Conservation (phyloP, 2,797 vertebrate species). For the Peromyscus eremicus region DNA sequence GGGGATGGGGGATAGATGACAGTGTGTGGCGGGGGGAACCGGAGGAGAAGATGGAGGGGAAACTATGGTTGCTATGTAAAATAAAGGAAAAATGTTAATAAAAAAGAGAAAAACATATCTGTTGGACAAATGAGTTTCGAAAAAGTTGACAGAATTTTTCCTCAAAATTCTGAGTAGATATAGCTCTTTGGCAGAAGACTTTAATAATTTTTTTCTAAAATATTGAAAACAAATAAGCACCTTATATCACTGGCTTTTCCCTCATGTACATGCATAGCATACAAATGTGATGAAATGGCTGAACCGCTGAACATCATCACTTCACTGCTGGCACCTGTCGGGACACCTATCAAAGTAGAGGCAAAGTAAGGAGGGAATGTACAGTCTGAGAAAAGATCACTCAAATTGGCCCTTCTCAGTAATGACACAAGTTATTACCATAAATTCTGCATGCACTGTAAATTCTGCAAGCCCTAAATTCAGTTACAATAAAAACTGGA, state of each 20-base stretch:
- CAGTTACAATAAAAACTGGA: not conserved
- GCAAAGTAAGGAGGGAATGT: not conserved
- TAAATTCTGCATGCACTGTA: not conserved
- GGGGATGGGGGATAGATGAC: too few species aligned
- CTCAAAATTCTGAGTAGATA: not conserved
- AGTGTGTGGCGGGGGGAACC: too few species aligned
- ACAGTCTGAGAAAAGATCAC: not conserved
- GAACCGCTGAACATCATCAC: not conserved
- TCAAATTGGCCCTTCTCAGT: not conserved
- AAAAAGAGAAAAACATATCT: not conserved
- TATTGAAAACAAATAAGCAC: not conserved
- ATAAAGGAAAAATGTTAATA: too few species aligned
- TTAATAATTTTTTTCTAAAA: slow-evolving; percentile 8
- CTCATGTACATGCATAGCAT: not conserved
- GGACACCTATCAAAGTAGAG: not conserved
- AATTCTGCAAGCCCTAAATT: not conserved
- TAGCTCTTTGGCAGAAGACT: not conserved
- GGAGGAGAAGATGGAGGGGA: too few species aligned
- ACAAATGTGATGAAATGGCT: not conserved
- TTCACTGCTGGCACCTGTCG: not conserved
- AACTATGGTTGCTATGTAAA: too few species aligned
- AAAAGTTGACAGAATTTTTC: not conserved
- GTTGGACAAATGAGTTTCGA: not conserved
- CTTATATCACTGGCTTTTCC: not conserved
- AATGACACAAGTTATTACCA: slow-evolving; percentile 12